Conservation (phyloP, 2,113 vertebrate species). For the Polypterus bichir region DNA sequence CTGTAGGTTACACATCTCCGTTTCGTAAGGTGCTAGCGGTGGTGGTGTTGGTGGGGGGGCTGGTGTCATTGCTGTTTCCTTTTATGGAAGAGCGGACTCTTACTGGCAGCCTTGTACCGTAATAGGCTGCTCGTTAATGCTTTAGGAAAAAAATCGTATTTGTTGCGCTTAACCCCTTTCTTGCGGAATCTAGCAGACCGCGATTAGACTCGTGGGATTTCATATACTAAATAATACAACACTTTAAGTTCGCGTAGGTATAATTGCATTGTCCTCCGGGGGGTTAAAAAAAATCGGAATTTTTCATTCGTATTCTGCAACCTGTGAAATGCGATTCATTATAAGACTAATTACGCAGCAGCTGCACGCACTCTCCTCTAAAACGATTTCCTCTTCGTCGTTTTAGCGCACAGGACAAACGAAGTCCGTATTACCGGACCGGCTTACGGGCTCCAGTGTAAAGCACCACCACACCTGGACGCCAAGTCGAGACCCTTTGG, state of each 20-base stretch:
- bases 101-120: conserved; percentile 30
- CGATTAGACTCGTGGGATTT: neutral
- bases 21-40: too few species aligned
- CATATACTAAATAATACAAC: neutral
- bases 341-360: conserved; percentile 7
- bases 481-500: too few species aligned
- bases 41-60: too few species aligned
- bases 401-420: too few species aligned
- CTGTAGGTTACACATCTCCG: too few species aligned
- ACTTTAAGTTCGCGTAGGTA: neutral
- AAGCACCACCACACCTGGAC: too few species aligned
- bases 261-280: neutral
- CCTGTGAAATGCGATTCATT: neutral
- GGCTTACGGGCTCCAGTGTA: too few species aligned
- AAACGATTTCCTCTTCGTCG: too few species aligned
- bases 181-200: conserved; percentile 48
- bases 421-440: too few species aligned
- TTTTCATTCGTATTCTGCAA: neutral
- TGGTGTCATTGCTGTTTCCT: conserved; percentile 29
- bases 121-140: conserved; percentile 48
- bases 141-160: conserved; percentile 23
- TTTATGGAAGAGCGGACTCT: conserved; percentile 43
- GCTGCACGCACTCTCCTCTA: neutral
- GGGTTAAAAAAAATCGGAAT: too few species aligned
- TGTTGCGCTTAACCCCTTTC: conserved; percentile 38